Base-by-base conservation (phyloP, 2,797 vertebrate genomes). In the Xerus rutilus region DNA sequence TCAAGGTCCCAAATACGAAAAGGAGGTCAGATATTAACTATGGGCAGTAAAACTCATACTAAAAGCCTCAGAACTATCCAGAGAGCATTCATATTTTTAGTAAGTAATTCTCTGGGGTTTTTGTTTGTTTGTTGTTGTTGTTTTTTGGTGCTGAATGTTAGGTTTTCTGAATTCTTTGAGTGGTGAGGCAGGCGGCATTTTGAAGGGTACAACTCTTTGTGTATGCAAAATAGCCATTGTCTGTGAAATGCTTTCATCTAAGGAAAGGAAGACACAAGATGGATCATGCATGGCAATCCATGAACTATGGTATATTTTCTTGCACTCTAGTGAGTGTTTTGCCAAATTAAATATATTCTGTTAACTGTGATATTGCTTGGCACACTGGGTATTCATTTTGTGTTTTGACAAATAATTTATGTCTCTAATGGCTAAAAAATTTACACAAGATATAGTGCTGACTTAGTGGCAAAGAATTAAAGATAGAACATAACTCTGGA, bases 321-420 rank as follows among this genome's bases (percentile, higher is more conserved):
- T 69, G 76, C 21, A 20, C 23, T 39, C 64, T 77, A 77, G 52
- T 21, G 45, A 81, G 15, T 4, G 20, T 21, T 62, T 21, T 81
- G 57, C 64, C 83, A 92, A 89, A 52, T 73, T 57, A 92, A 81
- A 81, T 45, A 82, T 11, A 21, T 72, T 84, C 30, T 78, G 11
- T 43, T 79, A 57, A 72, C 70, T 69, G 89, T 57, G 35, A 43
- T 76, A 54, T 69, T 82, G 54, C 21, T 64, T 73, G 43, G 9
- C 18, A 47, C 67, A 11, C 43, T 20, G 62, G 47, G 45, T 59
- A 45, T 79, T 83, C 49, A 65, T 82, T 94, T 86, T 64, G 32
- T 43, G 11, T 74, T 49, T 83, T 87, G 65, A 57, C 74, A 93
- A 88, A 76, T 70, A 72, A 35, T 52, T 79, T 96, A 85, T 62